phyloP scores from a whole-genome alignment of 2,888 invertebrate genomes.

The Molanna angustata region DNA sequence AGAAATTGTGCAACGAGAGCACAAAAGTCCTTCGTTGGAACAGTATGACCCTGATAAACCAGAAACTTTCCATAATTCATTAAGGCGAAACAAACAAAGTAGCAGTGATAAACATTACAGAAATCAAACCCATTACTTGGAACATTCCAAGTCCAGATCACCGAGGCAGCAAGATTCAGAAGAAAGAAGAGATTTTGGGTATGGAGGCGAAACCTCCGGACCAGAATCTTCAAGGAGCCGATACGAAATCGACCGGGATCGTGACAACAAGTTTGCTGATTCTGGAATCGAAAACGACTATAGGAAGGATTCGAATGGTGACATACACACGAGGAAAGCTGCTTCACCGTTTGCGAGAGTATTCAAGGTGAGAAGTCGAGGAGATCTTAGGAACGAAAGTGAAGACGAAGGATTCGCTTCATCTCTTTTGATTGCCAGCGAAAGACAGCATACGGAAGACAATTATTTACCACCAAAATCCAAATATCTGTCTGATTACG shows the following conservation, averaged over 20 bases:
- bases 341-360: slow-evolving; percentile 20
- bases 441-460: slow-evolving; percentile 70
- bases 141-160: slow-evolving; percentile 39
- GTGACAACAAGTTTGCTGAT: slow-evolving; percentile 66
- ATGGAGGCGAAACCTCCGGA: slow-evolving; percentile 48
- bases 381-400: slow-evolving; percentile 54
- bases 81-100: slow-evolving; percentile 58
- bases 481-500: slow-evolving; percentile 36
- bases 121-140: slow-evolving; percentile 23
- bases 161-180: slow-evolving; percentile 42
- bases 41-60: slow-evolving; percentile 44
- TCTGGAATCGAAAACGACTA: slow-evolving; percentile 82
- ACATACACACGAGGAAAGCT: slow-evolving; percentile 45
- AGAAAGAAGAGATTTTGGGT: slow-evolving; percentile 51
- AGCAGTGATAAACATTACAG: slow-evolving; percentile 35
- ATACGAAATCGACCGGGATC: slow-evolving; percentile 49
- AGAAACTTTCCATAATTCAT: slow-evolving; percentile 59
- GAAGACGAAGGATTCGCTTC: slow-evolving; percentile 70
- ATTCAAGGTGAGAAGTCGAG: slow-evolving; percentile 35
- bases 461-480: slow-evolving; percentile 42
- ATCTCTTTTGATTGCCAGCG: slow-evolving; percentile 68
- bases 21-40: slow-evolving; percentile 52
- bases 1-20: slow-evolving; percentile 56
- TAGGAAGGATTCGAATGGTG: slow-evolving; percentile 66
- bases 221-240: slow-evolving; percentile 46